A percentile compares a stretch with the other conserved stretches of the same genome.
phyloP scores from a whole-genome alignment of 2,888 invertebrate genomes.

The Cerceris rybyensis region DNA sequence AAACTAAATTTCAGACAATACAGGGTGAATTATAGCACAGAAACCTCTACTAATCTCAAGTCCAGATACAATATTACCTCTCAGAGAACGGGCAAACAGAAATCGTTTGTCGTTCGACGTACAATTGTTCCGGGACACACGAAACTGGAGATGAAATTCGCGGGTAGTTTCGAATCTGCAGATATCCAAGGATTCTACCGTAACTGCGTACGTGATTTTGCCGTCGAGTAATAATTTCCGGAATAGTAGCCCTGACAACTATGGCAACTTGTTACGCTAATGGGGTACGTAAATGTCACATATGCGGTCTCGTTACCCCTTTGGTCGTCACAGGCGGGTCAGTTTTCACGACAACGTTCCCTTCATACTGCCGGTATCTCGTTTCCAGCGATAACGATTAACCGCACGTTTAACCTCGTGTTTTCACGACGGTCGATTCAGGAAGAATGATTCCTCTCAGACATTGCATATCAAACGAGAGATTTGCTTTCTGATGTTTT shows the following conservation, averaged over 20 bases:
- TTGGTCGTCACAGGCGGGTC: conserved; percentile 30
- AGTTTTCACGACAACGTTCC: conserved; percentile 37
- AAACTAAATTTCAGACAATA: too few relatives aligned
- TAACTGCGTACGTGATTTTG: conserved; percentile 39
- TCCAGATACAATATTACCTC: too few relatives aligned
- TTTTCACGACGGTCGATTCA: neutral
- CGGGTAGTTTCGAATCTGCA: conserved; percentile 1
- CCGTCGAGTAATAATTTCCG: conserved; percentile 38
- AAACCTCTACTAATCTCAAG: too few relatives aligned
- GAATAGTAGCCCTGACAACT: conserved; percentile 50
- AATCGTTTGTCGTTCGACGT: too few relatives aligned
- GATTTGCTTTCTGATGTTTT: too few relatives aligned
- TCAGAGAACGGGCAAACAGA: too few relatives aligned
- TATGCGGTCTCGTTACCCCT: conserved; percentile 47
- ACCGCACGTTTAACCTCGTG: neutral
- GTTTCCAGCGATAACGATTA: neutral
- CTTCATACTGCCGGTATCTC: conserved; percentile 11
- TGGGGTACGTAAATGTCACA: conserved; percentile 33
- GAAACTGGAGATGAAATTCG: too few relatives aligned
- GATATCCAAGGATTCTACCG: conserved; percentile 1
- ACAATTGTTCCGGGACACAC: too few relatives aligned
- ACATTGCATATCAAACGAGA: too few relatives aligned
- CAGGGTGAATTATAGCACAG: too few relatives aligned
- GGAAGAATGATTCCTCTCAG: too few relatives aligned
- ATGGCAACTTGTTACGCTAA: conserved; percentile 49